phyloP scores from a whole-genome alignment of 2,113 vertebrate species.

The Miniopterus natalensis region DNA sequence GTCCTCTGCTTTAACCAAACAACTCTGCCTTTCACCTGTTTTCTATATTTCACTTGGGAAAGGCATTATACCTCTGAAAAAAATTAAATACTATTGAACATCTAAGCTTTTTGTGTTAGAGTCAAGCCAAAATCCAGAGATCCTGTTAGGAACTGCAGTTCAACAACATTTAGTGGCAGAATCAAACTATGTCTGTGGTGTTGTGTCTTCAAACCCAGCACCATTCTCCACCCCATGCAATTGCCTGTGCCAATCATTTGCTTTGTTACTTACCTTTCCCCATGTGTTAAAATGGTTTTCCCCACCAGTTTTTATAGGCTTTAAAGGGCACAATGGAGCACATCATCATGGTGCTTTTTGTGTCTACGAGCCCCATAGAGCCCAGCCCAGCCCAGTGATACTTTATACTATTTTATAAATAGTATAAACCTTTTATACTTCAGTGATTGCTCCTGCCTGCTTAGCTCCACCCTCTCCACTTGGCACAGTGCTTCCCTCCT shows the following conservation, averaged over 20 bases:
- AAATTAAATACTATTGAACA: not conserved
- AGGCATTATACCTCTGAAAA: not conserved
- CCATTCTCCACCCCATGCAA: not conserved
- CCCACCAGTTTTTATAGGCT: not conserved
- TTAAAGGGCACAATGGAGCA: not conserved
- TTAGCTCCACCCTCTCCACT: not conserved
- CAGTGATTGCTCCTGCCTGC: not conserved
- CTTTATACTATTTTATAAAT: too few relatives aligned
- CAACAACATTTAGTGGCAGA: not conserved
- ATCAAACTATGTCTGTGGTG: not conserved
- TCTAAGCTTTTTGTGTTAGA: not conserved
- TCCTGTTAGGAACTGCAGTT: not conserved
- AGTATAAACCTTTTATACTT: not conserved
- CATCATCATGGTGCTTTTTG: not conserved
- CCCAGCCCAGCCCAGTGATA: not conserved
- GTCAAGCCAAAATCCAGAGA: not conserved
- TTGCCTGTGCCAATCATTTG: not conserved
- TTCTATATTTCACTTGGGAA: not conserved
- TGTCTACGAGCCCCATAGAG: not conserved
- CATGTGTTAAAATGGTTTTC: not conserved
- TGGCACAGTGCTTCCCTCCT: not conserved
- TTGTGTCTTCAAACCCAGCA: not conserved
- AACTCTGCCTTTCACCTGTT: not conserved
- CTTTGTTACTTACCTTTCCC: not conserved
- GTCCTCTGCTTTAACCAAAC: not conserved